Base-by-base conservation (phyloP, 30 jellyfish, hydroid and myxozoan genomes). In the Cassiopea andromeda region DNA sequence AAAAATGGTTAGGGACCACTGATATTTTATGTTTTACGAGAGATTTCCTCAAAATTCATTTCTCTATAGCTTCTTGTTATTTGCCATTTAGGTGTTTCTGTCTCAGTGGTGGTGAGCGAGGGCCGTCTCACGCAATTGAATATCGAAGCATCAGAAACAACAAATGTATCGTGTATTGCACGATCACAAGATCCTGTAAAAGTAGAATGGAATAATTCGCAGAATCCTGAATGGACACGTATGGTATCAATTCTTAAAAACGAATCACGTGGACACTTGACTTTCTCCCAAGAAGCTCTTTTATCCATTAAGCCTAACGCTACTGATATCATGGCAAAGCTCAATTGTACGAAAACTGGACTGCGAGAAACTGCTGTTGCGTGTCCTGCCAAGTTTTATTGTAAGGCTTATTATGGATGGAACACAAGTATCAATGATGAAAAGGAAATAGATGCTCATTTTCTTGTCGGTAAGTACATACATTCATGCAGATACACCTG, bases 221-320 rank as follows among this genome's bases (percentile, higher is more conserved):
- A 44, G 45, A n/a, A 60, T 4, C 12, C 49, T 12, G 18, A 17
- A 13, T 87, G 89, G 94, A 66, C 82, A 0, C 27, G 14, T 10
- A 60, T 1, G 13, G n/a, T 88, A 17, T 59, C 0, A 61, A n/a
- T 9, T 0, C 18, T 79, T 27, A 66, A 3, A 9, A 50, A 54
- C 60, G 43, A 7, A 0, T 9, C 17, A 3, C 54, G 18, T 5
- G 46, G 84, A 12, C 54, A 61, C 49, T 84, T 87, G 50, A 45
- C 0, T 57, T 87, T 44, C 84, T 9, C 0, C 3, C 59, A 48
- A 27, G 59, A 46, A 48, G 66, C n/a, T 17, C 6, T 19, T 12
- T 45, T 87, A 12, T 58, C 72, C 68, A 18, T 76, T 1, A 61
- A 75, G 44, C 94, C 94, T 27, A 58, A 38, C 18, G 83, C 94